Conservation (phyloP, 2,888 invertebrate species). For the Trilocha varians region DNA sequence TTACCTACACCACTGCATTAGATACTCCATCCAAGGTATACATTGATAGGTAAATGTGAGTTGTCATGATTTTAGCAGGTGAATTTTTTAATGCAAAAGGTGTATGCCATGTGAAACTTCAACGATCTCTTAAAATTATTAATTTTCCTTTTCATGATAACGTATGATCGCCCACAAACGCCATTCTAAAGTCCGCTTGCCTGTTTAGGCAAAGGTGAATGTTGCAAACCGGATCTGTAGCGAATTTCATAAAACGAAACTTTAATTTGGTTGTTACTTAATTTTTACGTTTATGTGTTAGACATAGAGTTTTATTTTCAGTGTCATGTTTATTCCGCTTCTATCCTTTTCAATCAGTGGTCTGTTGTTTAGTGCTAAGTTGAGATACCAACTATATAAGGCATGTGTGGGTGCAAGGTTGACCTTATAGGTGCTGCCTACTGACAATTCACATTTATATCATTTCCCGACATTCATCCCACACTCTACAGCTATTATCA, state of each 20-base stretch:
- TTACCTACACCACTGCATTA: too few species aligned
- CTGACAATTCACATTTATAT: constrained; percentile 57
- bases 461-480: constrained; percentile 57
- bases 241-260: constrained; percentile 22
- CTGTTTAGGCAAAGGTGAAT: constrained; percentile 71
- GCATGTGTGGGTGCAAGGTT: constrained; percentile 71
- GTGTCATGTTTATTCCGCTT: constrained; percentile 15
- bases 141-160: constrained; percentile 2
- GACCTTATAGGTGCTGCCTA: constrained; percentile 69
- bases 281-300: constrained; percentile 10
- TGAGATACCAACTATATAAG: constrained; percentile 54
- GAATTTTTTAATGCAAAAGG: too few species aligned
- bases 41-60: too few species aligned
- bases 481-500: constrained; percentile 49
- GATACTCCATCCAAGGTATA: too few species aligned
- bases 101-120: too few species aligned
- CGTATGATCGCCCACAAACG: constrained; percentile 50
- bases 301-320: constrained; percentile 18
- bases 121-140: not conserved
- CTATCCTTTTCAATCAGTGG: constrained; percentile 14
- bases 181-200: constrained; percentile 70
- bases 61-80: too few species aligned
- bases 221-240: constrained; percentile 48
- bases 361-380: constrained; percentile 41
- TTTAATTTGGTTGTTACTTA: constrained; percentile 6